These are phyloP conservation scores for Campaea margaritaria DNA, from an alignment of 2,888 invertebrate species.

Conservation along the genomic window DNA sequence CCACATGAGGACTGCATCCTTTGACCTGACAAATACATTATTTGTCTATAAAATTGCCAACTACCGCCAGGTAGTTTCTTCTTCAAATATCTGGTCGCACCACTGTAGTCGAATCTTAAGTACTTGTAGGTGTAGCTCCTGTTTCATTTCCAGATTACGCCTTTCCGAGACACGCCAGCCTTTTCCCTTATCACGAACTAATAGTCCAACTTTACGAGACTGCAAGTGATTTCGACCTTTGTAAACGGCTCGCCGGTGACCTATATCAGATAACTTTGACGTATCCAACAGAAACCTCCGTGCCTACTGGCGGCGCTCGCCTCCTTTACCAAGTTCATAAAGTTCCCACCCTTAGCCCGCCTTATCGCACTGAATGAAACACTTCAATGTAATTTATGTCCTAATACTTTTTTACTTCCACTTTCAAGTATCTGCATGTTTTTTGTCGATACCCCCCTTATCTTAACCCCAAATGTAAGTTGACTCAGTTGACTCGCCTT, in stretches of 20 bases:
- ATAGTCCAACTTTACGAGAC: slow-evolving; percentile 60
- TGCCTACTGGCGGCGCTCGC: slow-evolving; percentile 38
- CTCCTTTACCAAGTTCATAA: slow-evolving; percentile 59
- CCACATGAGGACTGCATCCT: too few relatives aligned
- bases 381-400: slow-evolving; percentile 79
- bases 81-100: neutral
- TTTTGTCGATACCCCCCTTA: slow-evolving; percentile 54
- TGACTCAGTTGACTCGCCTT: slow-evolving; percentile 39
- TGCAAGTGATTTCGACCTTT: slow-evolving; percentile 74
- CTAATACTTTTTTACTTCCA: slow-evolving; percentile 53
- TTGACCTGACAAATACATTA: too few relatives aligned
- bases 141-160: slow-evolving; percentile 20
- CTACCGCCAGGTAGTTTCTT: neutral
- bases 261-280: slow-evolving; percentile 78
- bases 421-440: slow-evolving; percentile 52
- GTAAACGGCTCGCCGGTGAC: slow-evolving; percentile 65
- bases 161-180: slow-evolving; percentile 24
- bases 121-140: neutral
- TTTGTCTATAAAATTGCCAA: too few relatives aligned
- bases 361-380: slow-evolving; percentile 74
- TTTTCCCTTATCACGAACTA: slow-evolving; percentile 64
- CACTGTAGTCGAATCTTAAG: neutral
- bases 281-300: slow-evolving; percentile 62
- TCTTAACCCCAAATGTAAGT: slow-evolving; percentile 43
- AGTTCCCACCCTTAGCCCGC: slow-evolving; percentile 60